Evolutionary conservation across 1,140 invertebrate species (phyloP).

Genomic region (Caerostris extrusa): DNA sequence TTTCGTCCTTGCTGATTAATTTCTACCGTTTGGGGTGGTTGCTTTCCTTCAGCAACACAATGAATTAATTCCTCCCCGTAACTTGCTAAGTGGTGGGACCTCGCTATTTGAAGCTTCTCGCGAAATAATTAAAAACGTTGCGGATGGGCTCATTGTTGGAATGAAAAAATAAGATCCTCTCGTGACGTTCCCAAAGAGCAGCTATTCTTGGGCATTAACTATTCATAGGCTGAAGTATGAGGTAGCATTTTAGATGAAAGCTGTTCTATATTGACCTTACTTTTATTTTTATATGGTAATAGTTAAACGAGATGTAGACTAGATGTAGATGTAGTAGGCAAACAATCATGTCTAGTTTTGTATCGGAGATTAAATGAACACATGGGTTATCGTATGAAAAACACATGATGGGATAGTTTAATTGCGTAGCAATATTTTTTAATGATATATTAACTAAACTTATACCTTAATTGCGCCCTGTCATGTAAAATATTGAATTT

Average conservation of each 20-base stretch:
- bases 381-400: no score
- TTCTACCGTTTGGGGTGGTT: conserved; percentile 48
- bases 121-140: conserved; percentile 54
- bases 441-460: no score
- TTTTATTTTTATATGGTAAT: neutral
- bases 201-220: neutral
- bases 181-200: conserved; percentile 13
- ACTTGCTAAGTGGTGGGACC: conserved; percentile 26
- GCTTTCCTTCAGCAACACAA: conserved; percentile 16
- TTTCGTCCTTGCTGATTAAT: conserved; percentile 68
- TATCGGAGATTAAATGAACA: no score
- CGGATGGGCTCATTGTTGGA: conserved; percentile 53
- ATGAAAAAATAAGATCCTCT: conserved; percentile 50
- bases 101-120: conserved; percentile 45
- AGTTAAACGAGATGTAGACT: neutral
- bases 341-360: no score
- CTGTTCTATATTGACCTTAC: neutral
- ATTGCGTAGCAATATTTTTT: no score
- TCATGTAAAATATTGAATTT: no score
- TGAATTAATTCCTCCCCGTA: conserved; percentile 69
- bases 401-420: no score
- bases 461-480: no score
- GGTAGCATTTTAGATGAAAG: neutral
- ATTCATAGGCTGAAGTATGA: neutral
- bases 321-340: neutral